Conservation (phyloP, 2,888 invertebrate genomes). For the Spialia ferax region DNA sequence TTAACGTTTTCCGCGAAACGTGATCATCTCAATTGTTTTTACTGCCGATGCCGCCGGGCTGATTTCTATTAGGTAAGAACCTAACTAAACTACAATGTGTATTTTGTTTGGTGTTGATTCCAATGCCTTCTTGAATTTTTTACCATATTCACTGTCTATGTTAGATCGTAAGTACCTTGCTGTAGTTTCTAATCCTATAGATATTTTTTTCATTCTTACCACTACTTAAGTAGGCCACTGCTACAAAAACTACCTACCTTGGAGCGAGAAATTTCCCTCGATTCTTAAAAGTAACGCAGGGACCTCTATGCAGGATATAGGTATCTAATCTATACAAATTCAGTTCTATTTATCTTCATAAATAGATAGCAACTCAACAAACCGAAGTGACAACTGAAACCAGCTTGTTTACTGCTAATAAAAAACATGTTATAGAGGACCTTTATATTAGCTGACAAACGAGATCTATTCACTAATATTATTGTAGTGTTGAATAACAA, state of each 20-base stretch:
- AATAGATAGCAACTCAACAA: not conserved
- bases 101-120: conserved; percentile 24
- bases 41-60: conserved; percentile 47
- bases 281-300: not conserved
- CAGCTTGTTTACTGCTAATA: conserved; percentile 6
- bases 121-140: too few relatives aligned
- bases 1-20: conserved; percentile 61
- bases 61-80: conserved; percentile 37
- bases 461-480: conserved; percentile 33
- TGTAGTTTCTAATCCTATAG: too few relatives aligned
- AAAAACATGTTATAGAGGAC: conserved; percentile 21
- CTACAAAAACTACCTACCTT: too few relatives aligned
- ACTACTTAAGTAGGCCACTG: too few relatives aligned
- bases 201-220: too few relatives aligned
- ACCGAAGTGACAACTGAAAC: conserved; percentile 8
- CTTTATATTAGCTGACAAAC: conserved; percentile 20
- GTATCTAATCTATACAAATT: not conserved
- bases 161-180: too few relatives aligned
- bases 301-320: too few relatives aligned
- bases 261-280: too few relatives aligned
- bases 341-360: not conserved
- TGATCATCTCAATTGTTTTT: conserved; percentile 59
- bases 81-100: conserved; percentile 36
- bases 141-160: too few relatives aligned
- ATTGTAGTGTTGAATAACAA: conserved; percentile 37